Conservation (phyloP, 1,140 invertebrate genomes). For the Euwallacea fornicatus region DNA sequence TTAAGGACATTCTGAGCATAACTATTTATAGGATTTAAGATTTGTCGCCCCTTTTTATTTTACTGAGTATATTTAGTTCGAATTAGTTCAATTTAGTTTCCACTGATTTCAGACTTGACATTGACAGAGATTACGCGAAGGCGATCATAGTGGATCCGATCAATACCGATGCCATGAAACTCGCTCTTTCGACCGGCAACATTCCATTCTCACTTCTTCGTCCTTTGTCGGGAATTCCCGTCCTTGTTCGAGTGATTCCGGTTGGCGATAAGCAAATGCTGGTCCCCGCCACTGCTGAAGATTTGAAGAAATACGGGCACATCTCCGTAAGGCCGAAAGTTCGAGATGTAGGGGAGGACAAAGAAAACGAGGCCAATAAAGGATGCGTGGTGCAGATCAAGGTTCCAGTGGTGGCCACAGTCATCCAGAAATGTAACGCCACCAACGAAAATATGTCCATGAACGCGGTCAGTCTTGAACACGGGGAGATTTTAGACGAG, state of each 20-base stretch:
- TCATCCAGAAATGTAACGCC: constrained; percentile 45
- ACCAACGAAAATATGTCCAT: constrained; percentile 36
- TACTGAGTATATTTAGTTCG: background rate
- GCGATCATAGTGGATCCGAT: constrained; percentile 60
- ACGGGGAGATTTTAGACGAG: constrained; percentile 3
- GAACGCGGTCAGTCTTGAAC: constrained; percentile 47
- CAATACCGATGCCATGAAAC: constrained; percentile 62
- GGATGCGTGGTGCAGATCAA: constrained; percentile 50
- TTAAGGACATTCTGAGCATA: no score
- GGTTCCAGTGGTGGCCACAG: constrained; percentile 51
- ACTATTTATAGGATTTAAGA: no score
- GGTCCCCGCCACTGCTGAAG: constrained; percentile 51
- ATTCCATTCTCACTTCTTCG: constrained; percentile 63
- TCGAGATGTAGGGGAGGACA: constrained; percentile 1
- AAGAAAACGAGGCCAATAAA: constrained; percentile 4
- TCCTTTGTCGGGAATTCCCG: constrained; percentile 60
- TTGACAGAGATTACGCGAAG: constrained; percentile 44
- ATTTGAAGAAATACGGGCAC: constrained; percentile 49
- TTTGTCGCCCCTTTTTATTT: no score
- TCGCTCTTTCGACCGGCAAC: constrained; percentile 54
- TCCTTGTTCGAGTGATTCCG: constrained; percentile 63
- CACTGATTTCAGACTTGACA: background rate
- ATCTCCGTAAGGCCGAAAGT: constrained; percentile 46
- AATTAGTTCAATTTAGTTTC: background rate
- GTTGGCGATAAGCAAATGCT: constrained; percentile 58